These are phyloP conservation scores for Mya arenaria DNA, from an alignment of 1,140 invertebrate genomes.

Conservation along the genomic window DNA sequence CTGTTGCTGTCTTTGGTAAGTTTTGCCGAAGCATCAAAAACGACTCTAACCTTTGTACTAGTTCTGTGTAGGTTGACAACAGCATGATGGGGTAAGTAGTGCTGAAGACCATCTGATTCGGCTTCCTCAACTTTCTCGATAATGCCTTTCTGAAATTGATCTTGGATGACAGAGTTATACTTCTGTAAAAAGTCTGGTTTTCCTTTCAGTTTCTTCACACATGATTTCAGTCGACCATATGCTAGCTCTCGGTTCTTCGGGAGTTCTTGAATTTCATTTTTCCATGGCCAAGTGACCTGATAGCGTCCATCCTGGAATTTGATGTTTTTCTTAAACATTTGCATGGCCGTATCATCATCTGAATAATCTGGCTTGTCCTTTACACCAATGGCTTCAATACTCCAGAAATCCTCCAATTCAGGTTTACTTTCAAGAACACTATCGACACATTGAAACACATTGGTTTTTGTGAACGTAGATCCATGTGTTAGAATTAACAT, in stretches of 20 bases:
- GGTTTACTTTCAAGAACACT: too few species aligned
- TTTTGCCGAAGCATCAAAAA: slow-evolving; percentile 16
- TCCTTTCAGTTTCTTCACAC: not conserved
- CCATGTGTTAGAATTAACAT: slow-evolving; percentile 29
- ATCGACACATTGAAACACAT: not conserved
- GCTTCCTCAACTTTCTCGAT: not conserved
- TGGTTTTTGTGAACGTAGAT: not conserved
- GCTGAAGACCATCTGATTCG: not conserved
- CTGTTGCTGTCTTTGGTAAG: not conserved
- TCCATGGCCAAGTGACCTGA: not conserved
- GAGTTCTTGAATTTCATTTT: not conserved
- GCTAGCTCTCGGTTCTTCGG: not conserved
- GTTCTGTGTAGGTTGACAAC: not conserved
- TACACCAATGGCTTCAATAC: slow-evolving; percentile 2
- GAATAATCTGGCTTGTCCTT: not conserved
- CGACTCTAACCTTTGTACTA: not conserved
- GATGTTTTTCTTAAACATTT: not conserved
- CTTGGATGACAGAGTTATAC: slow-evolving; percentile 9
- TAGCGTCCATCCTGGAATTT: not conserved
- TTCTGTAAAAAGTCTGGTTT: slow-evolving; percentile 15
- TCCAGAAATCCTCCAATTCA: not conserved
- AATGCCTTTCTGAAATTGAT: slow-evolving; percentile 21
- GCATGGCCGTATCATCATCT: slow-evolving; percentile 3
- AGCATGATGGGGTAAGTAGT: slow-evolving; percentile 38
- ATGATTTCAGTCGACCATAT: not conserved